These are phyloP conservation scores for Ramphastos sulfuratus DNA, from an alignment of 2,113 vertebrate species.

Conservation along the genomic window DNA sequence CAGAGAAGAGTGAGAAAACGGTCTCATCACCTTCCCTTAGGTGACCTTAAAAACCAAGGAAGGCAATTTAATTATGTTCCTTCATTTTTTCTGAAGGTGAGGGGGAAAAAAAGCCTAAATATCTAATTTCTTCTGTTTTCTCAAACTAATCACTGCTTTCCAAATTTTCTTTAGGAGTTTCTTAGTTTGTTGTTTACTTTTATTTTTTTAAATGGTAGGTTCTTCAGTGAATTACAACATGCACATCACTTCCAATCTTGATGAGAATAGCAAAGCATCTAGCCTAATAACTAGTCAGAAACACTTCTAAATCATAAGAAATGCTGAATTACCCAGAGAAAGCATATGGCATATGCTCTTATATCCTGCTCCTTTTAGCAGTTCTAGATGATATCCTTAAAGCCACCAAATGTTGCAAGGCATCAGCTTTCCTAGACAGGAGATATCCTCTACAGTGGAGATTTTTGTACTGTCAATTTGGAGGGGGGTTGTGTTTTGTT, in stretches of 20 bases:
- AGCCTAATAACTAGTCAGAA: neutral
- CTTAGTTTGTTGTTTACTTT: neutral
- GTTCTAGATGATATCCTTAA: neutral
- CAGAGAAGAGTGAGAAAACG: neutral
- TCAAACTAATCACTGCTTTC: neutral
- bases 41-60: neutral
- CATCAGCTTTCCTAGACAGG: neutral
- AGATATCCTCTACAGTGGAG: neutral
- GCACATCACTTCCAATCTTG: neutral
- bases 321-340: neutral
- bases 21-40: neutral
- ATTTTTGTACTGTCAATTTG: neutral
- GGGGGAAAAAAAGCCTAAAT: neutral
- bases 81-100: neutral
- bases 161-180: neutral
- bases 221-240: neutral
- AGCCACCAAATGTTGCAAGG: neutral
- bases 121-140: neutral
- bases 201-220: neutral
- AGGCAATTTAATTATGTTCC: neutral
- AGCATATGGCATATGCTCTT: neutral
- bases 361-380: neutral
- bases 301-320: neutral
- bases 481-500: neutral
- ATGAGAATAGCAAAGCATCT: neutral